Evolutionary conservation across 2,113 vertebrate species (phyloP), one percentile per base, ranked within the genome.

Genomic region (Mola mola): DNA sequence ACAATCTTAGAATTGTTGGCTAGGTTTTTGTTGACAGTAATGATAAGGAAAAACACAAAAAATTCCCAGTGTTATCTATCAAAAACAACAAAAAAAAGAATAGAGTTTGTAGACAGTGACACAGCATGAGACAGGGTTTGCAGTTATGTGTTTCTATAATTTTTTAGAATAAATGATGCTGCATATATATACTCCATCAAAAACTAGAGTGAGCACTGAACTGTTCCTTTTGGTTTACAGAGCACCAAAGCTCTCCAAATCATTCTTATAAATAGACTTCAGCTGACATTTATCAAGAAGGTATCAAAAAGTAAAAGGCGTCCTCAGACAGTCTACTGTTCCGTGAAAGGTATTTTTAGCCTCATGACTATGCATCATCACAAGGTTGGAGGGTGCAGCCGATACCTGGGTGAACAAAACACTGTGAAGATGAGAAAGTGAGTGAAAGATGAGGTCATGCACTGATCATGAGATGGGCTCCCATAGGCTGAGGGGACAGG

Each of bases 401-500:
- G 5, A 59, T 15, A 25, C 38, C 20, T 43, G 1, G 2, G 3
- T 0, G 51, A 46, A 51, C 25, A 44, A 47, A 52, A 50, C n/a
- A 24, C 13, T 26, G 8, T 16, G 58, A 60, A n/a, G 44, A 71
- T 67, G 63, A 66, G 6, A 22, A 43, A 48, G 66, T 8, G 37
- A 69, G 58, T 33, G 47, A 36, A n/a, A 7, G 51, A 57, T 20
- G 60, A 24, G 65, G 61, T 44, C 72, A 77, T 79, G 77, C 61
- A 33, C 49, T 41, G 74, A 49, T 64, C 62, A 77, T 76, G 71
- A 80, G 20, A 86, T 77, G 80, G 64, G 53, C 44, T 69, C 74
- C 51, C 16, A 50, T 82, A 88, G 88, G 86, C 89, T 90, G 86
- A 90, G 87, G 81, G 88, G 84, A 71, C 60, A 81, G 77, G 80